phyloP scores from a whole-genome alignment of 37 sponge, comb jelly and placozoan species.

The Hexactinellida sp. region DNA sequence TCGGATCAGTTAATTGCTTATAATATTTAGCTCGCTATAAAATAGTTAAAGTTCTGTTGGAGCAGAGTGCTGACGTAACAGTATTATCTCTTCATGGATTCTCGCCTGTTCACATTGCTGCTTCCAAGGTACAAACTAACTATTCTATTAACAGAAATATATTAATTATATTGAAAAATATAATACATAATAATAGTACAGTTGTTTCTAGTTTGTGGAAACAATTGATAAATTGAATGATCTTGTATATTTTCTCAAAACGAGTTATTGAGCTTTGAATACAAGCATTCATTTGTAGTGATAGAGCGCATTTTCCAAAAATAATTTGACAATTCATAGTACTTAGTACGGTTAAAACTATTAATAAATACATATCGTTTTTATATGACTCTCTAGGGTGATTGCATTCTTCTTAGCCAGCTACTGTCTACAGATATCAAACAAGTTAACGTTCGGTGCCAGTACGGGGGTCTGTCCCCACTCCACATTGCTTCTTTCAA shows the following conservation, averaged over 20 bases:
- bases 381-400: too few relatives aligned
- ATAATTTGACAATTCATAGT: too few relatives aligned
- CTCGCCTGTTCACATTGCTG: background rate
- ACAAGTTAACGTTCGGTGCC: background rate
- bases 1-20: background rate
- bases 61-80: background rate
- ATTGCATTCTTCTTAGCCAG: background rate
- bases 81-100: background rate
- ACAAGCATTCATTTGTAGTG: too few relatives aligned
- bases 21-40: background rate
- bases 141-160: too few relatives aligned
- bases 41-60: slow-evolving; percentile 1
- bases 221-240: too few relatives aligned
- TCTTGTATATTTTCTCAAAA: too few relatives aligned
- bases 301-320: too few relatives aligned
- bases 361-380: too few relatives aligned
- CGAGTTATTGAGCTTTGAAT: too few relatives aligned
- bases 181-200: background rate
- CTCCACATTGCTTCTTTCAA: slow-evolving; percentile 2
- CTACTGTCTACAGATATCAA: background rate
- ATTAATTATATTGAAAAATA: background rate
- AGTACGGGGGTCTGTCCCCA: background rate
- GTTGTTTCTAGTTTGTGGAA: background rate
- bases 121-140: background rate
- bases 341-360: too few relatives aligned